Evolutionary conservation across 2,113 vertebrate species (phyloP).

Genomic region (Euleptes europaea): DNA sequence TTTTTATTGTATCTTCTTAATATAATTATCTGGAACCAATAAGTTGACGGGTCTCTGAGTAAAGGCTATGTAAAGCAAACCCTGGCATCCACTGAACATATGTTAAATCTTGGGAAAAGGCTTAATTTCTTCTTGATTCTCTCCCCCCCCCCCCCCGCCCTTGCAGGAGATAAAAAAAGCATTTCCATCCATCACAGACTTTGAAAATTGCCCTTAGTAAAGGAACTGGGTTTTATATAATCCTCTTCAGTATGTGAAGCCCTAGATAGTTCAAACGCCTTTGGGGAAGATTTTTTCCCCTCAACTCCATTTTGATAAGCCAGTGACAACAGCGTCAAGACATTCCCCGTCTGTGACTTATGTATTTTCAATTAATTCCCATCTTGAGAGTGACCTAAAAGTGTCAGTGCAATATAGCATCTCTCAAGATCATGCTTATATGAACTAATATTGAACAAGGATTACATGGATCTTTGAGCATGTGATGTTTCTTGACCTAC

Average conservation of each 20-base stretch:
- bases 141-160: conserved; percentile 57
- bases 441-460: conserved; percentile 62
- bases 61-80: conserved; percentile 39
- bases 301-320: conserved; percentile 53
- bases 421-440: conserved; percentile 54
- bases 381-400: conserved; percentile 63
- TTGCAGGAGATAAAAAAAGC: conserved; percentile 58
- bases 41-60: not conserved
- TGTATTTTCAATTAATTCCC: conserved; percentile 45
- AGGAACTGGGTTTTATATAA: conserved; percentile 68
- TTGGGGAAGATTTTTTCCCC: conserved; percentile 20
- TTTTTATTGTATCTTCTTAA: not conserved
- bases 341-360: conserved; percentile 50
- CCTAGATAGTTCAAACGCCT: conserved; percentile 66
- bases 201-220: conserved; percentile 65
- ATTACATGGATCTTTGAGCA: conserved; percentile 58
- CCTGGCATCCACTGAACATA: conserved; percentile 42
- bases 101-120: conserved; percentile 18
- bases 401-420: conserved; percentile 64
- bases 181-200: conserved; percentile 57
- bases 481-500: conserved; percentile 68
- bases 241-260: conserved; percentile 72
- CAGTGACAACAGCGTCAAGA: conserved; percentile 56
- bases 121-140: conserved; percentile 62
- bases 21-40: not conserved